A percentile compares a stretch with the other conserved stretches of the same genome.
These are phyloP conservation scores for Hedya salicella DNA, from an alignment of 2,888 invertebrate genomes.

Conservation along the genomic window DNA sequence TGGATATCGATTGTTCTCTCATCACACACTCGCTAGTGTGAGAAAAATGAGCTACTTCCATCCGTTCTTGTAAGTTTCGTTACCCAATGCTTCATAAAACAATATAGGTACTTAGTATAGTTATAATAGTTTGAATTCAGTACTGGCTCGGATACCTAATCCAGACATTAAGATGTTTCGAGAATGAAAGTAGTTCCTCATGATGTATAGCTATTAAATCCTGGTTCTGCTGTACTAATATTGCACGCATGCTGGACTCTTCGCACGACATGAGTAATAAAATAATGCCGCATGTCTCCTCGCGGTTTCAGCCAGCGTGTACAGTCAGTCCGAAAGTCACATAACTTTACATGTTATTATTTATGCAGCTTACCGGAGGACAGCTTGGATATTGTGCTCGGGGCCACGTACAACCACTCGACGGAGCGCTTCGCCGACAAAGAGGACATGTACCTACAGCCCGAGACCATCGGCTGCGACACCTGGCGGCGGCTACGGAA, in stretches of 20 bases:
- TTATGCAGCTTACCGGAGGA: conserved; percentile 85
- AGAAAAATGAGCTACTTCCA: conserved; percentile 77
- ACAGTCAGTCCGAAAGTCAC: not conserved
- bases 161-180: too few relatives aligned
- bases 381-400: conserved; percentile 88
- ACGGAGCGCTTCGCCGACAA: conserved; percentile 86
- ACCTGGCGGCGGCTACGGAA: conserved; percentile 90
- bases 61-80: conserved; percentile 72
- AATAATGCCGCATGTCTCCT: too few relatives aligned
- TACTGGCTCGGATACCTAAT: too few relatives aligned
- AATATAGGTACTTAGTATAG: too few relatives aligned
- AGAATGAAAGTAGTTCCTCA: too few relatives aligned
- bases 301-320: too few relatives aligned
- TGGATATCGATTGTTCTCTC: conserved; percentile 84
- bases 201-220: too few relatives aligned
- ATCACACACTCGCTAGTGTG: conserved; percentile 86
- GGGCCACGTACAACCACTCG: conserved; percentile 88
- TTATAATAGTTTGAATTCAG: too few relatives aligned
- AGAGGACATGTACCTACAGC: conserved; percentile 87
- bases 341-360: not conserved
- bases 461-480: conserved; percentile 86
- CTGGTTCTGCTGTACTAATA: too few relatives aligned
- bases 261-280: too few relatives aligned
- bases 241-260: too few relatives aligned
- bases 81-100: too few relatives aligned